These are phyloP conservation scores for Tortricodes alternella DNA, from an alignment of 2,888 invertebrate species.

Conservation along the genomic window DNA sequence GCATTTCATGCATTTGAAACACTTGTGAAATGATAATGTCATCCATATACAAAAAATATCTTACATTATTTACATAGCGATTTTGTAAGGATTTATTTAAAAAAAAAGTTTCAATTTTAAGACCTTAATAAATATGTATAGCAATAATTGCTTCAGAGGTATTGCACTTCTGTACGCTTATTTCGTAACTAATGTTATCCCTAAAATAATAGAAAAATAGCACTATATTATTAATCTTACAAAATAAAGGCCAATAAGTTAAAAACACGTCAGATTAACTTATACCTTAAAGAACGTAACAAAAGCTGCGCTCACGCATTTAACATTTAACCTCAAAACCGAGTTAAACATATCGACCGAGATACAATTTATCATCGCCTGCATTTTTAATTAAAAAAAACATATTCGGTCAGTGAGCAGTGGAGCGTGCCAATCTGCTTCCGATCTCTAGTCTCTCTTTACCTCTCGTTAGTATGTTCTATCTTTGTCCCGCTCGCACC, in stretches of 20 bases:
- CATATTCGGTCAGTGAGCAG: constrained; percentile 72
- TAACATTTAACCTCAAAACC: constrained; percentile 44
- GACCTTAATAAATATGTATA: too few species aligned
- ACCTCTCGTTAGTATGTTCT: constrained; percentile 32
- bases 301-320: constrained; percentile 32
- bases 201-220: not conserved
- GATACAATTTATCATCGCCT: constrained; percentile 68
- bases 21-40: too few species aligned
- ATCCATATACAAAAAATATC: too few species aligned
- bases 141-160: too few species aligned
- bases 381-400: constrained; percentile 76
- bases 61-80: too few species aligned
- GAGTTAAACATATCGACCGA: constrained; percentile 67
- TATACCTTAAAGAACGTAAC: not conserved
- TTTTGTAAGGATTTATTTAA: too few species aligned
- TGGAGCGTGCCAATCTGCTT: constrained; percentile 78
- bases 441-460: constrained; percentile 65
- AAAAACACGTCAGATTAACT: not conserved
- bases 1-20: too few species aligned
- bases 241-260: not conserved
- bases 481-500: constrained; percentile 44
- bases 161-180: too few species aligned
- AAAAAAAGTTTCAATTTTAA: too few species aligned
- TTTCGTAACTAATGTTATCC: too few species aligned
- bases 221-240: not conserved